These are phyloP conservation scores for Malurus melanocephalus DNA, from an alignment of 2,113 vertebrate genomes.

Conservation along the genomic window DNA sequence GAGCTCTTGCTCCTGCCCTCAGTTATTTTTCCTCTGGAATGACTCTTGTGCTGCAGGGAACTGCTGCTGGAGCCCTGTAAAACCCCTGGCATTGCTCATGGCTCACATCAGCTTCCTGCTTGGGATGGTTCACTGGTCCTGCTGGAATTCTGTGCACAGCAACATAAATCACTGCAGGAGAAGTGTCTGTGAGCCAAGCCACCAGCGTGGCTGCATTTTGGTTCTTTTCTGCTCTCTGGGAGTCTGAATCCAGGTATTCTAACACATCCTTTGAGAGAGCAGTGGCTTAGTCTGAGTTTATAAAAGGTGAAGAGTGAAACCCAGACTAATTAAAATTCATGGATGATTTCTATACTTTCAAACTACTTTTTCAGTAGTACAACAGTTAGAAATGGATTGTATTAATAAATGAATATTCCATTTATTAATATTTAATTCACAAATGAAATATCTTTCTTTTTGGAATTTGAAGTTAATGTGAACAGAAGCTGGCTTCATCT, in stretches of 20 bases:
- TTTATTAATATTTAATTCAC: background rate
- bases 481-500: background rate
- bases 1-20: background rate
- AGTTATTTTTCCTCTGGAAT: background rate
- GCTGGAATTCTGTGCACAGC: background rate
- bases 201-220: background rate
- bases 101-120: background rate
- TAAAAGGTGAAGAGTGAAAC: background rate
- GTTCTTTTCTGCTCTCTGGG: rapidly evolving
- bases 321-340: background rate
- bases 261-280: background rate
- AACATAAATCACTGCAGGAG: background rate
- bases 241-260: background rate
- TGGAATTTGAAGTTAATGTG: background rate
- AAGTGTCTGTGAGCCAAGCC: background rate
- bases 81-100: background rate
- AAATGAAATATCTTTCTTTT: background rate
- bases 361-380: background rate
- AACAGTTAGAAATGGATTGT: background rate
- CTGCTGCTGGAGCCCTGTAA: background rate
- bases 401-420: background rate
- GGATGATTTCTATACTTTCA: background rate
- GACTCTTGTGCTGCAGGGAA: background rate
- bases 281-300: background rate
- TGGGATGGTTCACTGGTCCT: background rate